Evolutionary conservation across 2,797 vertebrate species (phyloP), one percentile per base, ranked within the genome.

Genomic region (Sylvilagus floridanus): DNA sequence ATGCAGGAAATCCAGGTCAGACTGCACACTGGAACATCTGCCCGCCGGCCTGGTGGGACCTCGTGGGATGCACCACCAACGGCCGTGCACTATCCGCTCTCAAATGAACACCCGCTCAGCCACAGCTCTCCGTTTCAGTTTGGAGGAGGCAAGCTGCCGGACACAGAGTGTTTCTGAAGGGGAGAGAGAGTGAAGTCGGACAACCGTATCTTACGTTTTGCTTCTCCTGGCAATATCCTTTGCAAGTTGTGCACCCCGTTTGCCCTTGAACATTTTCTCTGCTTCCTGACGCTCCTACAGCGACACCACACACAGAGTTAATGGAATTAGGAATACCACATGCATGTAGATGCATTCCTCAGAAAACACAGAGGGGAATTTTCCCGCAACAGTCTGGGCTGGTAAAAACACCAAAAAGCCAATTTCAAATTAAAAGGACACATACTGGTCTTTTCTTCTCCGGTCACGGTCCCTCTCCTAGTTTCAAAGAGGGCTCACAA

Each of bases 251-350:
- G 99, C 99, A 98, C 99, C 99, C 97, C 99, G 99, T 98, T 99
- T 99, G 98, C 99, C 99, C 98, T 99, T 99, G 99, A 99, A 99
- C 99, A 99, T 99, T 99, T 99, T 99, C 99, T 99, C 99, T 97
- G 99, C 99, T 98, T 99, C 99, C 98, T 99, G 99, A 97, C 99
- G 99, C 99, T 99, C 99, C 99, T 99, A 99, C 97, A 98, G 98
- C 96, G 92, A 99, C 98, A 99, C 98, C 99, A 98, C 98, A 99
- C 97, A 99, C 98, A 99, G 92, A 98, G 98, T 99, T 99, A 99
- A 99, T 98, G 97, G 93, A 97, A 98, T 98, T 85, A 97, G 91
- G 97, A 98, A 98, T 91, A 98, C 93, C 91, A 96, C 69, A 66
- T 75, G 94, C 97, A 97, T 86, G 95, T 84, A 96, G 97, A 96